Conservation (phyloP, 2,797 vertebrate genomes). For the Neosalanx taihuensis region DNA sequence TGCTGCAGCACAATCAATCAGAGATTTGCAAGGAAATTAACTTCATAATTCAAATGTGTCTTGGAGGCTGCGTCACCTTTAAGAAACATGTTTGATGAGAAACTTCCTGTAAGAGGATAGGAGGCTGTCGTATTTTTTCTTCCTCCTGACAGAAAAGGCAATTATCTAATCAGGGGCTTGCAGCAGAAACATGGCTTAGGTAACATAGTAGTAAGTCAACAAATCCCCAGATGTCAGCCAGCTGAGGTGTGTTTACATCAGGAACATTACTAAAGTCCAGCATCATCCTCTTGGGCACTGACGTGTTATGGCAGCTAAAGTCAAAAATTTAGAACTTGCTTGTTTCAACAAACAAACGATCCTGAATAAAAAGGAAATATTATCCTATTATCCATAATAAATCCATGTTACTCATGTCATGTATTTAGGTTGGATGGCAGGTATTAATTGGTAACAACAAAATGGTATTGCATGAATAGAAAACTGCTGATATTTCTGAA, state of each 20-base stretch:
- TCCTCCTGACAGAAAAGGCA: neutral
- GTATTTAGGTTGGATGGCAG: too few relatives aligned
- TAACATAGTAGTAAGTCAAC: slow-evolving; percentile 15
- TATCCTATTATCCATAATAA: too few relatives aligned
- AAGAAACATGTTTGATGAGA: slow-evolving; percentile 4
- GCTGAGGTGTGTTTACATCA: slow-evolving; percentile 5
- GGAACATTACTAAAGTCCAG: neutral
- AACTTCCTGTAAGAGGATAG: slow-evolving; percentile 9
- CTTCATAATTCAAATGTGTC: neutral
- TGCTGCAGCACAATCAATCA: neutral
- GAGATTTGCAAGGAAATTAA: slow-evolving; percentile 1
- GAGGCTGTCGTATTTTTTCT: neutral
- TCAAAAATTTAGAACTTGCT: neutral
- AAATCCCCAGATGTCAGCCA: slow-evolving; percentile 7
- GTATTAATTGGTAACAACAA: too few relatives aligned
- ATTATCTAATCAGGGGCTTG: slow-evolving; percentile 12
- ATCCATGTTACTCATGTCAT: too few relatives aligned
- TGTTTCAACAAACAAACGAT: neutral
- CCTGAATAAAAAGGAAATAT: neutral
- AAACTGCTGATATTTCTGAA: too few relatives aligned
- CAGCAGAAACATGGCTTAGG: neutral
- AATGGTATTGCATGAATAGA: too few relatives aligned
- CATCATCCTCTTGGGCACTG: neutral
- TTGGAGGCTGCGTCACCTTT: neutral
- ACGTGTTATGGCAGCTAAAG: neutral